Evolutionary conservation across 2,797 vertebrate species (phyloP).

Genomic region (Melanotaenia maccullochi): DNA sequence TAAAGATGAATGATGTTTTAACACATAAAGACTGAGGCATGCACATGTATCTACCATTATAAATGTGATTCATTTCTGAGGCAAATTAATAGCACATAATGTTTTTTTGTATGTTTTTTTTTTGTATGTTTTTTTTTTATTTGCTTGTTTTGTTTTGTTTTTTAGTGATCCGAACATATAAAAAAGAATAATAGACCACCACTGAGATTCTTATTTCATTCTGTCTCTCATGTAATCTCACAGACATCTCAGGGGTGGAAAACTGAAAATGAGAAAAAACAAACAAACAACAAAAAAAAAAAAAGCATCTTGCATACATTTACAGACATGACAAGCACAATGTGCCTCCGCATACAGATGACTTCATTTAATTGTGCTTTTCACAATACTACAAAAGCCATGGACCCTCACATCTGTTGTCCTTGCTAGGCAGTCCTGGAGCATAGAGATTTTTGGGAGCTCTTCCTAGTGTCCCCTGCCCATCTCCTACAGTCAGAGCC

Average conservation of each 20-base stretch:
- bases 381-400: constrained; percentile 26
- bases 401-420: constrained; percentile 87
- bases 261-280: constrained; percentile 3
- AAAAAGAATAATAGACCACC: constrained; percentile 7
- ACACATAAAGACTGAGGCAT: constrained; percentile 19
- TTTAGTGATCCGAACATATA: background rate
- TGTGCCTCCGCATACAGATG: constrained; percentile 9
- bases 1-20: constrained; percentile 32
- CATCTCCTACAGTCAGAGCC: constrained; percentile 82
- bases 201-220: constrained; percentile 6
- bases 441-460: constrained; percentile 91
- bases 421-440: constrained; percentile 87
- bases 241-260: constrained; percentile 23
- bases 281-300: constrained; percentile 5
- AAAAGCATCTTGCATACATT: constrained; percentile 6
- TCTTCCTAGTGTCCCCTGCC: constrained; percentile 88
- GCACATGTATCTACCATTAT: constrained; percentile 7
- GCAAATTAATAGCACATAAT: background rate
- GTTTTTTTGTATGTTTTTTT: background rate
- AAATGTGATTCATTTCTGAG: constrained; percentile 12
- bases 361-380: constrained; percentile 37
- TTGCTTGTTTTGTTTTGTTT: background rate
- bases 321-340: constrained; percentile 4
- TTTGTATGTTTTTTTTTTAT: too few relatives aligned
- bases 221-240: constrained; percentile 7